phyloP scores from a whole-genome alignment of 1,140 invertebrate genomes.

The Magallana gigas region DNA sequence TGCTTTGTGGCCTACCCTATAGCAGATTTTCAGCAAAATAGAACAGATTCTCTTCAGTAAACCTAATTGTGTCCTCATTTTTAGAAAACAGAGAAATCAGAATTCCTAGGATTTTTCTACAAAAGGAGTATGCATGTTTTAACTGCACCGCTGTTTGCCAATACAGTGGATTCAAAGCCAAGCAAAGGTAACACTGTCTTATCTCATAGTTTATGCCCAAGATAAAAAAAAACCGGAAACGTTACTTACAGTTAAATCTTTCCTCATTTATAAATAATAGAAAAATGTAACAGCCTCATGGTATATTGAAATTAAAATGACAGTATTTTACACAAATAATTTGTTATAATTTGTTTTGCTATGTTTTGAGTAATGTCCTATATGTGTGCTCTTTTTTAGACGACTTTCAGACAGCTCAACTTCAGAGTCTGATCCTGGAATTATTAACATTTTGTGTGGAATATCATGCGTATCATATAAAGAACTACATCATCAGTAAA shows the following conservation, averaged over 20 bases:
- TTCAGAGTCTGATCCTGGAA: slow-evolving; percentile 96
- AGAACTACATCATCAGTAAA: slow-evolving; percentile 98
- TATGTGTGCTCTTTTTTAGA: slow-evolving; percentile 81
- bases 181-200: slow-evolving; percentile 81
- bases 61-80: slow-evolving; percentile 37
- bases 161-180: slow-evolving; percentile 92
- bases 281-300: no score
- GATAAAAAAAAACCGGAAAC: no score
- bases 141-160: slow-evolving; percentile 92
- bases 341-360: neutral
- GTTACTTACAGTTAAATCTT: no score
- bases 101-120: slow-evolving; percentile 99
- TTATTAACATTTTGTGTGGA: slow-evolving; percentile 99
- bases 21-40: no score
- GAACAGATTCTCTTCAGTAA: no score
- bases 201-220: no score
- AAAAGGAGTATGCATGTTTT: slow-evolving; percentile 98
- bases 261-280: no score
- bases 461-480: slow-evolving; percentile 99
- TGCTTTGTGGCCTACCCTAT: no score
- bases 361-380: no score
- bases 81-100: slow-evolving; percentile 96
- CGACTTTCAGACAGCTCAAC: slow-evolving; percentile 97
- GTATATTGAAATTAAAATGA: no score
- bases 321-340: no score